phyloP scores from a whole-genome alignment of 2,113 vertebrate genomes.

The Sakesphorus luctuosus region DNA sequence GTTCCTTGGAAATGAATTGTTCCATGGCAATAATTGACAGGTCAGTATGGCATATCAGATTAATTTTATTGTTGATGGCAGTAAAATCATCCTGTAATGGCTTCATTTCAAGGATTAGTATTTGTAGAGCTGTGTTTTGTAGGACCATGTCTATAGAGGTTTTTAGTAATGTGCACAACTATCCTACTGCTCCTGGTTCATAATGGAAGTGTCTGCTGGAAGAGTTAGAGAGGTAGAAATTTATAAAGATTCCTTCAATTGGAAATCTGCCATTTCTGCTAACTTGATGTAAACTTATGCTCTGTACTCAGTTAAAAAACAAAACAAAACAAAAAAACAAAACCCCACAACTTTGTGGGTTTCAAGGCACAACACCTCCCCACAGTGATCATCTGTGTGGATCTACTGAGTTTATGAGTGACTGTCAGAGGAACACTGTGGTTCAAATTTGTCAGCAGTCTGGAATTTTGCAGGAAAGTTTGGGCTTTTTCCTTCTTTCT shows the following conservation, averaged over 20 bases:
- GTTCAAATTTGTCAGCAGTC: background rate
- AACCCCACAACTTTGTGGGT: background rate
- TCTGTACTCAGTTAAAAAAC: background rate
- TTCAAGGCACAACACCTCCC: background rate
- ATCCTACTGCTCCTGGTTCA: background rate
- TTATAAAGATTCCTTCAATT: background rate
- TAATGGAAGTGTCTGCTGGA: background rate
- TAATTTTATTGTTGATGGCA: background rate
- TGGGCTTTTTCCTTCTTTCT: background rate
- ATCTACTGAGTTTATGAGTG: background rate
- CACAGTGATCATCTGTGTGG: background rate
- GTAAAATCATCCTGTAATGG: background rate
- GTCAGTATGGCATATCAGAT: rapidly evolving
- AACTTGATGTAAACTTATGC: background rate
- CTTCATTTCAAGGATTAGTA: background rate
- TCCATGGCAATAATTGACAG: background rate
- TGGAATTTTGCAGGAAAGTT: background rate
- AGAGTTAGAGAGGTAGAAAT: background rate
- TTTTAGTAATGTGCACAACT: background rate
- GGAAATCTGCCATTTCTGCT: background rate
- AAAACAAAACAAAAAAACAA: too few species aligned
- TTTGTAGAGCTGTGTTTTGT: background rate
- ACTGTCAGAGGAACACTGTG: background rate
- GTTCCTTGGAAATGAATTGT: background rate
- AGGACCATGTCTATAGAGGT: background rate